These are phyloP conservation scores for Venustoraphidia nigricollis DNA, from an alignment of 2,888 invertebrate species.

Conservation along the genomic window DNA sequence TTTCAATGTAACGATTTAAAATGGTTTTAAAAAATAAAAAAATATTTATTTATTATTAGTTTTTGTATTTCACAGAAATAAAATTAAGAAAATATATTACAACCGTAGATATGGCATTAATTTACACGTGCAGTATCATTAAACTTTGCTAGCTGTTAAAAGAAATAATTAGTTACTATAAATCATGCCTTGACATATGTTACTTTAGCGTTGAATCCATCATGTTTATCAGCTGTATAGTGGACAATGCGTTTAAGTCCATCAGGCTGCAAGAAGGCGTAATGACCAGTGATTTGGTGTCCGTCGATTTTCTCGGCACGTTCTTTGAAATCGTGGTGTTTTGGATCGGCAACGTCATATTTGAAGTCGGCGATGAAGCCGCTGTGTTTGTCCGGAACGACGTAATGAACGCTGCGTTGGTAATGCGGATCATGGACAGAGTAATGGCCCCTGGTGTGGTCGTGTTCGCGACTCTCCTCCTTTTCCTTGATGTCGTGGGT, in stretches of 20 bases:
- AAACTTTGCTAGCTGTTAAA: too few relatives aligned
- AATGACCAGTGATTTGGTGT: slow-evolving; percentile 11
- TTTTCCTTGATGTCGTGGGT: slow-evolving; percentile 33
- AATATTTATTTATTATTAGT: too few relatives aligned
- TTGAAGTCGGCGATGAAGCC: slow-evolving; percentile 11
- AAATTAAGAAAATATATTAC: too few relatives aligned
- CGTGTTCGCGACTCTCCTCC: slow-evolving; percentile 30
- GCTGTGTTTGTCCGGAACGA: slow-evolving; percentile 15
- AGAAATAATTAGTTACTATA: too few relatives aligned
- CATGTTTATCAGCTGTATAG: slow-evolving; percentile 16
- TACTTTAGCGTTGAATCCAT: slow-evolving; percentile 14
- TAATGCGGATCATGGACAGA: slow-evolving; percentile 18
- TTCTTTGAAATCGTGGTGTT: slow-evolving; percentile 3
- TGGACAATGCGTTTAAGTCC: slow-evolving; percentile 14
- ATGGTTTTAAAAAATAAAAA: too few relatives aligned
- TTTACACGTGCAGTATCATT: too few relatives aligned
- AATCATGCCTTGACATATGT: slow-evolving; percentile 1
- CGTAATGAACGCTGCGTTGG: slow-evolving; percentile 15
- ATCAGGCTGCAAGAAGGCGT: slow-evolving; percentile 10
- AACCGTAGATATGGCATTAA: too few relatives aligned
- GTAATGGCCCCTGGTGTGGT: slow-evolving; percentile 12
- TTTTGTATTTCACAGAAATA: too few relatives aligned
- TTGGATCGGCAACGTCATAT: too few relatives aligned
- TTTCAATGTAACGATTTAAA: too few relatives aligned
- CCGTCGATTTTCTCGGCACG: slow-evolving; percentile 10